phyloP scores from a whole-genome alignment of 1,140 invertebrate genomes.

The Polypedilum vanderplanki region DNA sequence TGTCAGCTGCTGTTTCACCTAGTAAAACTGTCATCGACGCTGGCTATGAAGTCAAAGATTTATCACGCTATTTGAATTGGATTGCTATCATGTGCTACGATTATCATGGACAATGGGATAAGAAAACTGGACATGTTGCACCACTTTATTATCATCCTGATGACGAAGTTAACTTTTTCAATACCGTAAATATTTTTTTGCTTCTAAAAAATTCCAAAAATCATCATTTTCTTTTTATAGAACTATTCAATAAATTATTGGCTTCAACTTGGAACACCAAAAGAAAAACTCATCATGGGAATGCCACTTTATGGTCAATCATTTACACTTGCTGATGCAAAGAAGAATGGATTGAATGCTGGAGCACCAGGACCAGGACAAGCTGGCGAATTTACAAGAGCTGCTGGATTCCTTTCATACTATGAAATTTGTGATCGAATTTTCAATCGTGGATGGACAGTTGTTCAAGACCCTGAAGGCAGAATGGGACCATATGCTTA shows the following conservation, averaged over 20 bases:
- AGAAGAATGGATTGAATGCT: constrained; percentile 61
- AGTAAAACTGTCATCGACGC: constrained; percentile 81
- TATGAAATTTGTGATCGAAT: constrained; percentile 82
- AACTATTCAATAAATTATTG: constrained; percentile 85
- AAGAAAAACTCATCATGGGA: constrained; percentile 76
- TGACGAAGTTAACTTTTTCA: constrained; percentile 64
- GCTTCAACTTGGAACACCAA: constrained; percentile 73
- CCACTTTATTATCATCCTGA: constrained; percentile 74
- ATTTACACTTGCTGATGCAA: constrained; percentile 57
- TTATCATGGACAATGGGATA: constrained; percentile 86
- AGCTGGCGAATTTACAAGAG: constrained; percentile 72
- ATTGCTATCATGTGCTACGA: constrained; percentile 84
- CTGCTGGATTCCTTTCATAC: constrained; percentile 80
- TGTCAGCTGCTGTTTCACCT: constrained; percentile 79
- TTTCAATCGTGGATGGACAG: constrained; percentile 67
- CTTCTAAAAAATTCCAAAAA: neutral
- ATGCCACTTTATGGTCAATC: constrained; percentile 87
- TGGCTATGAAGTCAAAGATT: constrained; percentile 70
- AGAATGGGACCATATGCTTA: constrained; percentile 81
- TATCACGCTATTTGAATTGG: constrained; percentile 75
- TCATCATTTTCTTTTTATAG: constrained; percentile 43
- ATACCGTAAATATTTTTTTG: constrained; percentile 49
- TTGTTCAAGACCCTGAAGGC: constrained; percentile 64
- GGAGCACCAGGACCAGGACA: constrained; percentile 66
- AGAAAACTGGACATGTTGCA: constrained; percentile 79